Evolutionary conservation across 2,888 invertebrate species (phyloP).

Genomic region (Osedax frankpressi): DNA sequence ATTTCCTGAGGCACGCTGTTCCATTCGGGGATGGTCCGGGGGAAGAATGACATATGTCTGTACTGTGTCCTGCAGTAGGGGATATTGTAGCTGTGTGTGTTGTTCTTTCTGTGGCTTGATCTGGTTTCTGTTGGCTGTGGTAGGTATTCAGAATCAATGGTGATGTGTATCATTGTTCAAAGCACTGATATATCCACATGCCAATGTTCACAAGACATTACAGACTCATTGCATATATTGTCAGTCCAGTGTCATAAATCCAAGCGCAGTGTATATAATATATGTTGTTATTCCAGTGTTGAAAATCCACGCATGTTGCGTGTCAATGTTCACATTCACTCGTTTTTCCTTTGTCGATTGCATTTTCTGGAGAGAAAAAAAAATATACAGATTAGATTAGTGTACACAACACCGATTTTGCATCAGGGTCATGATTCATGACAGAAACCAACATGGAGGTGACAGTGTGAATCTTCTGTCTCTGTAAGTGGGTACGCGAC

Average conservation of each 20-base stretch:
- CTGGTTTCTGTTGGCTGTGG: too few species aligned
- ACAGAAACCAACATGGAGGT: constrained; percentile 4
- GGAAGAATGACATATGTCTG: background rate
- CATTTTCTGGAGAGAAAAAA: background rate
- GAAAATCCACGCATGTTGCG: too few species aligned
- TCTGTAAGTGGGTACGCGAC: background rate
- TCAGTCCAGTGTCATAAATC: too few species aligned
- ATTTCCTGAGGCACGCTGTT: background rate
- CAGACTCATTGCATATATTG: too few species aligned
- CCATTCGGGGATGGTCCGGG: background rate
- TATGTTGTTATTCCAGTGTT: too few species aligned
- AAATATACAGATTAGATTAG: background rate
- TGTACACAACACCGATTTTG: background rate
- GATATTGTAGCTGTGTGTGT: background rate
- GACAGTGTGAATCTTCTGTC: constrained; percentile 9
- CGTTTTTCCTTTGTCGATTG: too few species aligned
- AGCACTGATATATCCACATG: too few species aligned
- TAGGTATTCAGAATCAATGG: background rate
- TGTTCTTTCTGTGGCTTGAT: background rate
- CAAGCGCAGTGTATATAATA: too few species aligned
- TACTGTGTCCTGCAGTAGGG: background rate
- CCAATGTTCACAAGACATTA: too few species aligned
- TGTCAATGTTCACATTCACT: too few species aligned
- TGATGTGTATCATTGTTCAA: too few species aligned
- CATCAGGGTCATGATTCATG: background rate